Evolutionary conservation across 1,140 invertebrate species (phyloP).

Genomic region (Ooceraea biroi): DNA sequence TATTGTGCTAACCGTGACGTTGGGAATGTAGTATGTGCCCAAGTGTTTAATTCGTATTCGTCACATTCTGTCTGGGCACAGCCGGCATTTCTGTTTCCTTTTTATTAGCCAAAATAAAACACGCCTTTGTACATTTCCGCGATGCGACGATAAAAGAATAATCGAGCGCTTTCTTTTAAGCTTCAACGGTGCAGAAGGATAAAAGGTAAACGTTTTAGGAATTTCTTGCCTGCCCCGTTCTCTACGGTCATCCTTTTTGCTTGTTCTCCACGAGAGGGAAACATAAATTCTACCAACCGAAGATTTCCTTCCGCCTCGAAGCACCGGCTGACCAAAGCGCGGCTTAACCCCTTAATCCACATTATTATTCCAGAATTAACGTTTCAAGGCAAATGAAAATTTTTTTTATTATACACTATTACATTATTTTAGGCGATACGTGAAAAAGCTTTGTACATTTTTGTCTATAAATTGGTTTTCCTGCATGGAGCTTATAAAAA

Average conservation of each 20-base stretch:
- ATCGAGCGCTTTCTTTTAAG: constrained; percentile 43
- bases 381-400: constrained; percentile 39
- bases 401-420: constrained; percentile 52
- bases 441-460: constrained; percentile 7
- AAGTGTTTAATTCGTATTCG: constrained; percentile 34
- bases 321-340: constrained; percentile 57
- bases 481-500: background rate
- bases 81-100: constrained; percentile 43
- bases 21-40: background rate
- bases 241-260: constrained; percentile 43
- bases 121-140: constrained; percentile 55
- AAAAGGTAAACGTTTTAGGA: constrained; percentile 74
- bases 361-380: constrained; percentile 50
- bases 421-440: background rate
- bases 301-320: constrained; percentile 53
- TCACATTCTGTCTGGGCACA: constrained; percentile 15
- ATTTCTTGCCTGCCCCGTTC: constrained; percentile 58
- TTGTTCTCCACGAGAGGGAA: constrained; percentile 54
- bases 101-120: constrained; percentile 60
- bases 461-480: constrained; percentile 35
- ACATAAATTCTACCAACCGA: constrained; percentile 68
- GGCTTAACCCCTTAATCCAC: constrained; percentile 51
- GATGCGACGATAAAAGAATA: constrained; percentile 57
- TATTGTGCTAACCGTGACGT: background rate
- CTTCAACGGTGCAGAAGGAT: constrained; percentile 51